phyloP scores from a whole-genome alignment of 1,140 invertebrate species.

The Carposina sasakii region DNA sequence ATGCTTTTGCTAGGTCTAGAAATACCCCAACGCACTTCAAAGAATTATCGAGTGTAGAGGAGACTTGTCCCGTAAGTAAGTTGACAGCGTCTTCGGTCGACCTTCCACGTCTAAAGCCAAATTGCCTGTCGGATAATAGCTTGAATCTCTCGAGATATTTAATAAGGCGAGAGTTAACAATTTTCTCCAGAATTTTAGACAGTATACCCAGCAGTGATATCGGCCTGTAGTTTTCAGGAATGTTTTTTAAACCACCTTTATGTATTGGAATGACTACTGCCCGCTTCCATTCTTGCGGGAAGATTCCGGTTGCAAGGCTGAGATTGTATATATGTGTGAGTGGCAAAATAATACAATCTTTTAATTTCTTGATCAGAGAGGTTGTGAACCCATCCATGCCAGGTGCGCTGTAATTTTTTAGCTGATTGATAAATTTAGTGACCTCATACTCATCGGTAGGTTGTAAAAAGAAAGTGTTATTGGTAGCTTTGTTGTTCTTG shows the following conservation, averaged over 20 bases:
- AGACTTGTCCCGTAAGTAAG: background rate
- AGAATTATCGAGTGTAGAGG: background rate
- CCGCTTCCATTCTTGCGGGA: background rate
- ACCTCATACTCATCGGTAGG: background rate
- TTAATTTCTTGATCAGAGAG: background rate
- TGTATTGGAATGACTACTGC: background rate
- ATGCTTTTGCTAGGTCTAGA: background rate
- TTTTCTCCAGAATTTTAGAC: background rate
- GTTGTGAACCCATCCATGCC: background rate
- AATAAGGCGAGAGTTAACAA: background rate
- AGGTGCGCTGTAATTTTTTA: background rate
- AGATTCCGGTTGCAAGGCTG: background rate
- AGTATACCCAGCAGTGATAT: background rate
- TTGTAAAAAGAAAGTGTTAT: background rate
- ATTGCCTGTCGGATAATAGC: background rate
- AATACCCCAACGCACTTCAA: background rate
- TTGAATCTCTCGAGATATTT: background rate
- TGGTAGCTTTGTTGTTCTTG: background rate
- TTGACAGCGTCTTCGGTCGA: slow-evolving; percentile 1
- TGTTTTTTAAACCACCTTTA: background rate
- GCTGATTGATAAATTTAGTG: background rate
- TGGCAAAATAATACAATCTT: background rate
- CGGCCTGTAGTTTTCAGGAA: background rate
- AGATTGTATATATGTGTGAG: background rate
- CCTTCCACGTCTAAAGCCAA: background rate